These are phyloP conservation scores for Macropis europaea DNA, from an alignment of 2,888 invertebrate species.

Conservation along the genomic window DNA sequence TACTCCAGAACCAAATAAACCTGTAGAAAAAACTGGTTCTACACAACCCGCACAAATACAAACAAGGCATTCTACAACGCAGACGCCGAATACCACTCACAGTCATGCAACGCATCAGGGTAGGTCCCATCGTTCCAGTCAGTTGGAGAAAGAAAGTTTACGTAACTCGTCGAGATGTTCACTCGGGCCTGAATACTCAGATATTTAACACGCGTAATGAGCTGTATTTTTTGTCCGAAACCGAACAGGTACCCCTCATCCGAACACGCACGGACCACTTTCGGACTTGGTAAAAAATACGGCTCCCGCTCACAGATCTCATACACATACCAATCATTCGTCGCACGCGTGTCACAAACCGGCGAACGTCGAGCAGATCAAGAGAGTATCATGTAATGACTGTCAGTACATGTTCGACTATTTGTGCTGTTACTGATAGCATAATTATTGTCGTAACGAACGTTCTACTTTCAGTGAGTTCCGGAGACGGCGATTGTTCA, in stretches of 20 bases:
- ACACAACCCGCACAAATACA: slow-evolving; percentile 70
- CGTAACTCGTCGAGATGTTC: too few species aligned
- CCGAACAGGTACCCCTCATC: slow-evolving; percentile 69
- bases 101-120: slow-evolving; percentile 70
- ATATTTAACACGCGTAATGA: too few species aligned
- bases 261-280: slow-evolving; percentile 70
- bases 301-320: slow-evolving; percentile 66
- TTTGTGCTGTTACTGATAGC: not conserved
- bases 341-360: slow-evolving; percentile 75
- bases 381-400: slow-evolving; percentile 75
- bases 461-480: slow-evolving; percentile 65
- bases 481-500: slow-evolving; percentile 76
- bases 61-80: slow-evolving; percentile 77
- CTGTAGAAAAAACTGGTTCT: slow-evolving; percentile 52
- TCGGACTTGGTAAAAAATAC: slow-evolving; percentile 67
- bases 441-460: not conserved
- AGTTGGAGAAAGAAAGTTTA: too few species aligned
- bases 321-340: slow-evolving; percentile 71
- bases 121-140: slow-evolving; percentile 42
- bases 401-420: slow-evolving; percentile 67
- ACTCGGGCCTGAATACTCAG: too few species aligned
- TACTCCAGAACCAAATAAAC: slow-evolving; percentile 52
- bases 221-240: not conserved
- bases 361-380: slow-evolving; percentile 75
- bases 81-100: slow-evolving; percentile 71